Base-by-base conservation (phyloP, 92 coral and sea anemone genomes). In the Parazoanthus swiftii region DNA sequence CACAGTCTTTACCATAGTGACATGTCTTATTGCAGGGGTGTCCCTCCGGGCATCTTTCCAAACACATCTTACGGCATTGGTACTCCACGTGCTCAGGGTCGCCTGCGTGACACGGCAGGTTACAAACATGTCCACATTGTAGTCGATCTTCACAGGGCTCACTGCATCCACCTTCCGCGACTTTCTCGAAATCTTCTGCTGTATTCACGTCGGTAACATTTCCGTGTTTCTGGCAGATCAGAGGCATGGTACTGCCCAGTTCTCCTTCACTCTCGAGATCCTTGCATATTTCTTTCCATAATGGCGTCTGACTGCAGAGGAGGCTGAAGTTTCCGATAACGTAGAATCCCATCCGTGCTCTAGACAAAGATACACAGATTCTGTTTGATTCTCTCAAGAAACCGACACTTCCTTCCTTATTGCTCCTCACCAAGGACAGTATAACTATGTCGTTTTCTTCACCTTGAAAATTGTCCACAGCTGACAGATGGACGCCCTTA, bases 391-490 rank as follows among this genome's bases (percentile, higher is more conserved):
- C 93, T 8, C 77, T 86, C 15, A 94, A 78, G 83, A 94, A 94
- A 36, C 96, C 96, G 48, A 92, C 90, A 77, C 74, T 74, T 42
- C 74, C 81, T 20, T 83, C 80, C 33, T 23, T 86, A 85, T 94
- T 94, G 82, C 96, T 94, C 88, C 96, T 88, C 14, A 94, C 96
- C 85, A 94, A 73, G 0, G 96, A 94, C 38, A 94, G 78, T 54
- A 94, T 89, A 38, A 94, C 83, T 38, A 94, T 94, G 71, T 94
- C 96, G 81, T 93, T 92, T 33, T 94, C 96, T 54, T 54, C 59
- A 54, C 59, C 59, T 54, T 54, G 59, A 54, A 54, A 54, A 54
- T 54, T 54, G 18, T 85, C 96, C 26, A 94, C 96, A 37, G 89
- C 91, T 21, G 92, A 87, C 38, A 92, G 83, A 44, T 86, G 89